phyloP scores from a whole-genome alignment of 2,113 vertebrate species.

The Elachura formosa region DNA sequence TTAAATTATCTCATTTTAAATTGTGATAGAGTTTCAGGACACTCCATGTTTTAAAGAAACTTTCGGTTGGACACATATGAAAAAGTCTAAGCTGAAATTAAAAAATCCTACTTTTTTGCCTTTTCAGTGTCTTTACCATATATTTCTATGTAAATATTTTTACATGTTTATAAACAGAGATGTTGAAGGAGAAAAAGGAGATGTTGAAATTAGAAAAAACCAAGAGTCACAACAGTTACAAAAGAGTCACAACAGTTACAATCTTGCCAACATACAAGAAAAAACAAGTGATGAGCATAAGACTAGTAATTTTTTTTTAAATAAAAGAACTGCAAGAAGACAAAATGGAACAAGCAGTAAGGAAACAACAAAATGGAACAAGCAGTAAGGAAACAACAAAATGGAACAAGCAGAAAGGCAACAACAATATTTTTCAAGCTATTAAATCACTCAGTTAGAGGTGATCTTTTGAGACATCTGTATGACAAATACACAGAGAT shows the following conservation, averaged over 20 bases:
- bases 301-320: neutral
- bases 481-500: neutral
- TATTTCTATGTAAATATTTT: neutral
- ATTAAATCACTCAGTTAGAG: neutral
- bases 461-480: neutral
- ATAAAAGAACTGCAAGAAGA: neutral
- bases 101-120: neutral
- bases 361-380: neutral
- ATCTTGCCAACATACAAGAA: neutral
- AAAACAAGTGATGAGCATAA: neutral
- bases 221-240: neutral
- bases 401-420: neutral
- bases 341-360: neutral
- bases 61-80: neutral
- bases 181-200: neutral
- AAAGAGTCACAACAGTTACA: neutral
- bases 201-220: neutral
- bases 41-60: neutral
- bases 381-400: neutral
- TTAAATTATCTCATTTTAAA: conserved; percentile 10
- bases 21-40: neutral
- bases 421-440: neutral
- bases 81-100: neutral
- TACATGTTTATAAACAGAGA: neutral
- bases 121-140: neutral